phyloP scores from a whole-genome alignment of 2,113 vertebrate genomes.

The Chunga burmeisteri region DNA sequence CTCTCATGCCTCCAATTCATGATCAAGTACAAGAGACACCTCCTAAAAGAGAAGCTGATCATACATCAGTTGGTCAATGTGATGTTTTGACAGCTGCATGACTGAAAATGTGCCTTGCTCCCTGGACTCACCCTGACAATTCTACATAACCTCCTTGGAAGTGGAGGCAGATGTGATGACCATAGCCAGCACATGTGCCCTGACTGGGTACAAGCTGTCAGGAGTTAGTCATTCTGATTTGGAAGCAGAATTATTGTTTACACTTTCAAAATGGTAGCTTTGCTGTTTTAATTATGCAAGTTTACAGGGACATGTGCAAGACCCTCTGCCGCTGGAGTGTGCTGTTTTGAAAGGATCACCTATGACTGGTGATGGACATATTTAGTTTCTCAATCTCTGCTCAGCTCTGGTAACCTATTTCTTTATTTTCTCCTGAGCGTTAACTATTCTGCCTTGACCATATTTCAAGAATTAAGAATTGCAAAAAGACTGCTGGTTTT shows the following conservation, averaged over 20 bases:
- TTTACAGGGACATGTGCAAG: background rate
- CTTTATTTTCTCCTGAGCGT: background rate
- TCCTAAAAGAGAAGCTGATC: background rate
- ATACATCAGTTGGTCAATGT: background rate
- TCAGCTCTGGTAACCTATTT: background rate
- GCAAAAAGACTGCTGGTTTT: background rate
- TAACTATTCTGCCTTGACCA: background rate
- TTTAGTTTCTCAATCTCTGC: background rate
- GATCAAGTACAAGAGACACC: background rate
- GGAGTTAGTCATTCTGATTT: background rate
- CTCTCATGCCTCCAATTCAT: background rate
- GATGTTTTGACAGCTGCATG: background rate
- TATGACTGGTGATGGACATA: background rate
- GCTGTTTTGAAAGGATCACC: background rate
- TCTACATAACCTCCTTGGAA: background rate
- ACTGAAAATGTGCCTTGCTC: background rate
- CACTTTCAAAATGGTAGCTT: background rate
- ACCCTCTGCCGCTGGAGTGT: background rate
- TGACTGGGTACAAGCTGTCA: background rate
- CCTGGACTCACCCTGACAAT: background rate
- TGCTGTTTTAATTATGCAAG: background rate
- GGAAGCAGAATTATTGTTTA: background rate
- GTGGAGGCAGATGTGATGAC: background rate
- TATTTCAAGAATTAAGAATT: background rate
- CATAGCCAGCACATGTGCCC: rapidly evolving